These are phyloP conservation scores for Euleptes europaea DNA, from an alignment of 2,113 vertebrate species.

Conservation along the genomic window DNA sequence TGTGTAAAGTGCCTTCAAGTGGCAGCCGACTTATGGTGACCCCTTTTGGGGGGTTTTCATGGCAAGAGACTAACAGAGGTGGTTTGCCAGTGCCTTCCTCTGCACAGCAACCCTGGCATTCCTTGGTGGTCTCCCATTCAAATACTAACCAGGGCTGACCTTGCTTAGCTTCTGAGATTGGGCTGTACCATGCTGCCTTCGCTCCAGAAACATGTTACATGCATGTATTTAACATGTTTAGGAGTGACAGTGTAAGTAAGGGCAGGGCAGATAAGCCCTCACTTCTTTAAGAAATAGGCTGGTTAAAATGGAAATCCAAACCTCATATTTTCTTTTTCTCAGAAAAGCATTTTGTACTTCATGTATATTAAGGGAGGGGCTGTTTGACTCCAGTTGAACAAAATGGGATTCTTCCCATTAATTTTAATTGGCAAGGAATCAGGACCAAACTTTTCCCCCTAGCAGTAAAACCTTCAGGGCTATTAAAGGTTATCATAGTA, in stretches of 20 bases:
- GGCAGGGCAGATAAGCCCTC: not conserved
- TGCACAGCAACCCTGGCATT: too few species aligned
- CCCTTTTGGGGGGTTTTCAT: too few species aligned
- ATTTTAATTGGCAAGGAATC: not conserved
- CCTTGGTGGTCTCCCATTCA: too few species aligned
- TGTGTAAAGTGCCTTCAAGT: too few species aligned
- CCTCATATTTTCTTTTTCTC: not conserved
- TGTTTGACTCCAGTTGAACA: not conserved
- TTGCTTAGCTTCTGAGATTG: too few species aligned
- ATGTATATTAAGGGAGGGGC: not conserved
- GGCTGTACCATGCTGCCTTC: too few species aligned
- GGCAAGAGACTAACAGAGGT: too few species aligned
- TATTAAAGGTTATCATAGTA: not conserved
- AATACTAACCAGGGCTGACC: too few species aligned
- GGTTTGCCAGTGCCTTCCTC: too few species aligned
- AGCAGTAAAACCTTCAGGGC: constrained; percentile 11
- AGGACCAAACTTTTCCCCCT: not conserved
- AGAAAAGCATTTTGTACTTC: constrained; percentile 20
- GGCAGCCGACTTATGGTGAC: too few species aligned
- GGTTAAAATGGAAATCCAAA: not conserved
- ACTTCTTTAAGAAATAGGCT: not conserved
- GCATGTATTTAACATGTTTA: not conserved
- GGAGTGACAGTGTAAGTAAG: not conserved
- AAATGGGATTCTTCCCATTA: not conserved
- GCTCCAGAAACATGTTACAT: not conserved